Base-by-base conservation (phyloP, 2,888 invertebrate genomes). In the Protonemura montana region DNA sequence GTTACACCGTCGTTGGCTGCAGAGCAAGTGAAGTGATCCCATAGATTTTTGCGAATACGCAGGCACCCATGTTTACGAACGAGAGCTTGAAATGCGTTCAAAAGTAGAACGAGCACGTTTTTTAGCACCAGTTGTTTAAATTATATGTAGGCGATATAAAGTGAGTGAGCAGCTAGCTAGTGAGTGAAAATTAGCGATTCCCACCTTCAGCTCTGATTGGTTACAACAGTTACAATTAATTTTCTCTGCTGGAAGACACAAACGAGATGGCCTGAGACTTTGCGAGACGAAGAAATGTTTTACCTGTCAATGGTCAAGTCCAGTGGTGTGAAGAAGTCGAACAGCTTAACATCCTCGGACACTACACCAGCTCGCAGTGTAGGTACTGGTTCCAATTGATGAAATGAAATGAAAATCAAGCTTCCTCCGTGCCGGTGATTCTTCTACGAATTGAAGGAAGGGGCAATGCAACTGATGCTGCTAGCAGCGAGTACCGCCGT, bases 141-240 rank as follows among this genome's bases (percentile, higher is more conserved):
- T 10, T 21, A 21, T 7, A 59, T 59, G 59, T 59, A 59, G 59
- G 59, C 21, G 59, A 59, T 59, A 59, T 59, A 59, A 21, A 59
- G 13, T 21, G 21, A 59, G 59, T 59, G 59, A 59, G 59, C 21
- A 35, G 10, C 35, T 59, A 13, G 13, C 59, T 21, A 59, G 59
- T 59, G 59, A 59, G 59, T 59, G 59, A 59, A 59, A 59, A 59
- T 21, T 10, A 3, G 13, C 21, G 13, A 59, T 59, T 59, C 59
- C 35, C 59, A 21, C 59, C 59, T 21, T 21, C 13, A 10, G 59
- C 13, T 59, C 59, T 13, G 59, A 59, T 59, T 59, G 59, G 59
- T 59, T 59, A 59, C 59, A 21, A 59, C 59, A 59, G 59, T 59
- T 59, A 59, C 59, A 59, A 59, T 59, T 59, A 59, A 59, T 59